These are phyloP conservation scores for Podilymbus podiceps DNA, from an alignment of 2,113 vertebrate species.

Conservation along the genomic window DNA sequence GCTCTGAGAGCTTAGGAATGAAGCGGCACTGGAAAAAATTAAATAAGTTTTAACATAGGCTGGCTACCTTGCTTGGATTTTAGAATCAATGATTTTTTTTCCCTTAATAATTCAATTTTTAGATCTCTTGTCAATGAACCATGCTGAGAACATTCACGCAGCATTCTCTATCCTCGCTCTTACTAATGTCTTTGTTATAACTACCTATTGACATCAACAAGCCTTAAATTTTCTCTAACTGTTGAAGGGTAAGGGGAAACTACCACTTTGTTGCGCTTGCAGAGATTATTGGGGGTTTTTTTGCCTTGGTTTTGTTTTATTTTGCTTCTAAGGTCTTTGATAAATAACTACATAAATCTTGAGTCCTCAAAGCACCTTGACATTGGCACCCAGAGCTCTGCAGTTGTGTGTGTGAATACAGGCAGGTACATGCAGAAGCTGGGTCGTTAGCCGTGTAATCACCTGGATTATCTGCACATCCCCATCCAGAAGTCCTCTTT, in stretches of 20 bases:
- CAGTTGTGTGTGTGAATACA: not conserved
- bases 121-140: conserved; percentile 57
- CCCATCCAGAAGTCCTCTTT: conserved; percentile 26
- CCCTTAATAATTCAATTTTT: conserved; percentile 64
- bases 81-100: conserved; percentile 40
- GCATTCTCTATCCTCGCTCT: not conserved
- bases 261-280: not conserved
- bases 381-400: not conserved
- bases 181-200: conserved; percentile 34
- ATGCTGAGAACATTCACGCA: conserved; percentile 49
- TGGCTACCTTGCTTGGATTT: conserved; percentile 59
- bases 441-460: not conserved
- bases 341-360: not conserved
- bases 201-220: conserved; percentile 63
- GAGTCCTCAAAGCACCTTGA: conserved; percentile 24
- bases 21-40: conserved; percentile 53
- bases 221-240: conserved; percentile 17
- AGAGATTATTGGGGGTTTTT: not conserved
- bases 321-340: not conserved
- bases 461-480: not conserved
- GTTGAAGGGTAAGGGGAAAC: conserved; percentile 50
- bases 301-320: conserved; percentile 11
- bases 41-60: conserved; percentile 65
- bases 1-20: conserved; percentile 56
- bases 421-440: not conserved